Conservation (phyloP, 2,797 vertebrate species). For the Carcharodon carcharias region DNA sequence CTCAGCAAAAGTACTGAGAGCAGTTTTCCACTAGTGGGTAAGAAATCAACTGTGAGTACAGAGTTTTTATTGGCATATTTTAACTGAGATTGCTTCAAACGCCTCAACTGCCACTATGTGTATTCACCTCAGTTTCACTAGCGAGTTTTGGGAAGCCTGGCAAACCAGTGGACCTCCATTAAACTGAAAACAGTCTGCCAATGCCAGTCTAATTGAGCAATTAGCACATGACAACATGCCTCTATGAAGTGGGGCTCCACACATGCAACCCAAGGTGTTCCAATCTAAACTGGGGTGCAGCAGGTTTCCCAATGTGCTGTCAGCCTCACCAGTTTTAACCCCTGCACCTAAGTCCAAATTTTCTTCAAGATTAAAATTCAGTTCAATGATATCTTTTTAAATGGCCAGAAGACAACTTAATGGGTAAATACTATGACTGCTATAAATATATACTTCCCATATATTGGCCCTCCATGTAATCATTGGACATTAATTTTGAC, state of each 20-base stretch:
- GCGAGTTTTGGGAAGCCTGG: background rate
- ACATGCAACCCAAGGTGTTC: background rate
- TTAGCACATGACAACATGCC: background rate
- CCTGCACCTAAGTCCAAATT: background rate
- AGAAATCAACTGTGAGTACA: background rate
- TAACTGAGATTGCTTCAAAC: background rate
- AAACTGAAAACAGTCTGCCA: background rate
- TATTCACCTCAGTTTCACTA: background rate
- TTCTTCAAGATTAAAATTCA: background rate
- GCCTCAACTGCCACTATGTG: background rate
- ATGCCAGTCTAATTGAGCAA: background rate
- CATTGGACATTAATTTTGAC: background rate
- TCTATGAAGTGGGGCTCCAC: background rate
- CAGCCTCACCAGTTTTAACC: background rate
- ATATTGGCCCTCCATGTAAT: background rate
- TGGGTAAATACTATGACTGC: background rate
- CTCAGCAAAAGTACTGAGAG: background rate
- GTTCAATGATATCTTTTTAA: background rate
- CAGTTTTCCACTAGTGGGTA: background rate
- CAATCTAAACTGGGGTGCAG: background rate
- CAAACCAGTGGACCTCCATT: background rate
- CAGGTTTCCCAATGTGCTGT: background rate
- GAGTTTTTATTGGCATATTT: background rate
- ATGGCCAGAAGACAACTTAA: background rate
- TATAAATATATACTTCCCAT: background rate